These are phyloP conservation scores for Ametastegia equiseti DNA, from an alignment of 2,888 invertebrate species.

Conservation along the genomic window DNA sequence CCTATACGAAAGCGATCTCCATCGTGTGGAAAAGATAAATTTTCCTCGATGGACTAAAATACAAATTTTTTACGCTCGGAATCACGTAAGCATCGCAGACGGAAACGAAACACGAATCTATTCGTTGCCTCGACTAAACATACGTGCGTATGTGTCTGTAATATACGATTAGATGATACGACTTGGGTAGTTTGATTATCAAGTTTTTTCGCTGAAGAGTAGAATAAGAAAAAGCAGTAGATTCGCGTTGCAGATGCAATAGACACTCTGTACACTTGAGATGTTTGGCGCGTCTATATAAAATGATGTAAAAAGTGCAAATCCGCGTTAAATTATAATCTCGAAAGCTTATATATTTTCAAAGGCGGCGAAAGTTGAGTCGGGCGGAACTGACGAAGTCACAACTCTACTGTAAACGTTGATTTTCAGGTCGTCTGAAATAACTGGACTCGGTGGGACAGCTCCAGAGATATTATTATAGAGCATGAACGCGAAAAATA, in stretches of 20 bases:
- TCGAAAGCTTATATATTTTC: background rate
- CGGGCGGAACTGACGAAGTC: background rate
- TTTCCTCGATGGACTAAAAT: slow-evolving; percentile 28
- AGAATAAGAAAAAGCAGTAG: too few species aligned
- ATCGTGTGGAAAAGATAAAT: too few species aligned
- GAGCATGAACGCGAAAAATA: slow-evolving; percentile 24
- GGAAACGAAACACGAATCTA: slow-evolving; percentile 6
- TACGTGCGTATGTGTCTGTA: too few species aligned
- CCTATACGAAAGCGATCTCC: background rate
- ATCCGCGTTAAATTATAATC: background rate
- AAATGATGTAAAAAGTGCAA: background rate
- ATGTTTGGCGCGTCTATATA: background rate
- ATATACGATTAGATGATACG: background rate
- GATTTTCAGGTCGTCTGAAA: slow-evolving; percentile 39
- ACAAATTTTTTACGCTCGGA: slow-evolving; percentile 7
- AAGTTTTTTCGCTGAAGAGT: background rate
- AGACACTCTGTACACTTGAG: background rate
- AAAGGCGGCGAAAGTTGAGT: background rate
- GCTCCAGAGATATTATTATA: slow-evolving; percentile 30
- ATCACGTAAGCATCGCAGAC: background rate
- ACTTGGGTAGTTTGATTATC: background rate
- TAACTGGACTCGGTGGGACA: slow-evolving; percentile 23
- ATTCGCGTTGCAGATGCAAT: background rate
- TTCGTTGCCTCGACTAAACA: background rate
- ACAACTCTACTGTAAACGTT: background rate